A percentile compares a stretch with the other conserved stretches of the same genome.
These are phyloP conservation scores for Cheilosia variabilis DNA, from an alignment of 2,888 invertebrate genomes.

Conservation along the genomic window DNA sequence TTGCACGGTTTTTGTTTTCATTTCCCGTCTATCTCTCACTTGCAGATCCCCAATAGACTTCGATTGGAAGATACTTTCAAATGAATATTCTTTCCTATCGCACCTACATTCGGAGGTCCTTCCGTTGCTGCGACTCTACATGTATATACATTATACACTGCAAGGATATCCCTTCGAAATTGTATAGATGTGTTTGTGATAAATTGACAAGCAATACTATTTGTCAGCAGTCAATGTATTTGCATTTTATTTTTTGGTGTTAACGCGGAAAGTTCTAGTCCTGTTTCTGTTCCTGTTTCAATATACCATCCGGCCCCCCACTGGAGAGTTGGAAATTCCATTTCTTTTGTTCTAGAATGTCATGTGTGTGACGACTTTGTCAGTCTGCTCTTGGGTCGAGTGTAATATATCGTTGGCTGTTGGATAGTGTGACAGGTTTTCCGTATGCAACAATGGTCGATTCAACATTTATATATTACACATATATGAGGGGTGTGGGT, in stretches of 20 bases:
- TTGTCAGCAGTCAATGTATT: slow-evolving; percentile 83
- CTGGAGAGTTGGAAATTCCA: slow-evolving; percentile 28
- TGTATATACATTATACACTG: neutral
- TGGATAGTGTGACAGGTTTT: slow-evolving; percentile 13
- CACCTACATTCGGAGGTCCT: slow-evolving; percentile 4
- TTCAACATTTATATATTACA: slow-evolving; percentile 30
- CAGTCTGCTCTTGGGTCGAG: slow-evolving; percentile 38
- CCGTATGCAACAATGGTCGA: slow-evolving; percentile 41
- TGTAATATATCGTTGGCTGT: slow-evolving; percentile 26
- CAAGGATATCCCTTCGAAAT: slow-evolving; percentile 25
- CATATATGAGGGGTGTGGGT: slow-evolving; percentile 1
- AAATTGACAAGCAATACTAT: slow-evolving; percentile 83
- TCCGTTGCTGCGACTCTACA: neutral
- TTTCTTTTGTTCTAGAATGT: slow-evolving; percentile 55
- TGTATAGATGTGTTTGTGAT: slow-evolving; percentile 80
- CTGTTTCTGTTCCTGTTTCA: slow-evolving; percentile 21
- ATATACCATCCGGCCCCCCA: neutral
- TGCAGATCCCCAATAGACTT: slow-evolving; percentile 4
- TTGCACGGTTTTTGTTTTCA: slow-evolving; percentile 4
- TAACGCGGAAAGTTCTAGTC: slow-evolving; percentile 56
- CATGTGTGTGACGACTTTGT: slow-evolving; percentile 54
- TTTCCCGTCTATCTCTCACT: slow-evolving; percentile 9
- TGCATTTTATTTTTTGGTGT: slow-evolving; percentile 80
- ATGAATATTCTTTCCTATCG: slow-evolving; percentile 28
- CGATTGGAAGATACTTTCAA: slow-evolving; percentile 45